These are phyloP conservation scores for Hapalemur alaotrensis DNA, from an alignment of 2,797 vertebrate genomes.

Conservation along the genomic window DNA sequence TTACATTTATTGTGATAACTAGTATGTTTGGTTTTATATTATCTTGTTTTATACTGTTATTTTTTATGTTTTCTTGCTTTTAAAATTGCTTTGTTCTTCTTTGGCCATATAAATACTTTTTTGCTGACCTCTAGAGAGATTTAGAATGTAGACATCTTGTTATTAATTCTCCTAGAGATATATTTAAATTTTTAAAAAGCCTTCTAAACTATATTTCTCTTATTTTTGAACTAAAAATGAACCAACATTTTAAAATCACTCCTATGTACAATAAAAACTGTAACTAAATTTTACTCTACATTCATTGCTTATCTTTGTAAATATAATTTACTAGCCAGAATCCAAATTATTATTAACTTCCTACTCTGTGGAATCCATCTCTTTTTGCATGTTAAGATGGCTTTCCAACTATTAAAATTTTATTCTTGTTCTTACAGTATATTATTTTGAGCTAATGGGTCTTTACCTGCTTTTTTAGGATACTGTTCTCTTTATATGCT, in stretches of 20 bases:
- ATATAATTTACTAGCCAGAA: not conserved
- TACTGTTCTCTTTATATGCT: not conserved
- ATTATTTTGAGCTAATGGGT: not conserved
- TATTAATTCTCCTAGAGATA: not conserved
- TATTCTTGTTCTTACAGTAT: not conserved
- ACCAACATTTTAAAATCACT: slow-evolving; percentile 18
- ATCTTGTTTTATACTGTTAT: not conserved
- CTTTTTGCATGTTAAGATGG: not conserved
- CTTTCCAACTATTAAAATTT: slow-evolving; percentile 6
- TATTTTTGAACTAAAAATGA: slow-evolving; percentile 19
- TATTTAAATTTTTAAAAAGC: not conserved
- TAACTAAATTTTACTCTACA: not conserved
- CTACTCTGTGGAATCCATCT: not conserved
- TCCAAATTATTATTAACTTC: not conserved
- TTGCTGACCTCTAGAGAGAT: not conserved
- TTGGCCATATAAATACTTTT: not conserved
- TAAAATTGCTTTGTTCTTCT: not conserved
- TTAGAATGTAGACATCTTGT: not conserved
- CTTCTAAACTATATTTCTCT: not conserved
- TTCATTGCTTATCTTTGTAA: not conserved
- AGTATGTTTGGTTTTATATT: not conserved
- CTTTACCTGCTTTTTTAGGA: not conserved
- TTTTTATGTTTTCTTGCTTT: not conserved
- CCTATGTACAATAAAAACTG: not conserved
- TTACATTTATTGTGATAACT: not conserved